Base-by-base conservation (phyloP, 2,888 invertebrate species). In the Aleiodes testaceus region DNA sequence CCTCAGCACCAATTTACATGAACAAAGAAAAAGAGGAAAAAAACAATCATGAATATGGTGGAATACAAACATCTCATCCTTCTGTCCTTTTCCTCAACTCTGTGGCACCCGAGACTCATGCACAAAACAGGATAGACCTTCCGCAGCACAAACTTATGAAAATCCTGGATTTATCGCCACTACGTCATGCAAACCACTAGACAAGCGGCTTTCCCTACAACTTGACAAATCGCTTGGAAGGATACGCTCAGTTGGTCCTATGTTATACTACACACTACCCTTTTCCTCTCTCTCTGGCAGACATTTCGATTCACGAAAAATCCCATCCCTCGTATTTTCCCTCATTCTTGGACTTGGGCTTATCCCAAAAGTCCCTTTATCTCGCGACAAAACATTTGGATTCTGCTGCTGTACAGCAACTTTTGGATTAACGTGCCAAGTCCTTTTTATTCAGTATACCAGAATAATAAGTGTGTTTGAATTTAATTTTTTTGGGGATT, bases 171-270 rank as follows among this genome's bases (percentile, higher is more conserved):
- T 82, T 82, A 82, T 81, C 77, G 78, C 69, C 70, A 75, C 74
- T 77, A 75, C 75, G 75, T 77, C 74, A 77, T 73, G 70, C 72
- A 67, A 59, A 72, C 70, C 70, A 73, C 76, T 73, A 77, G 77
- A 76, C 74, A 74, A 76, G 73, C 74, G 73, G 74, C 72, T 77
- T 76, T 74, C 36, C 66, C 75, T 72, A 72, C 73, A 78, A 79
- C 78, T 80, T 80, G 82, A 82, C 82, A 83, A 84, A 84, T 83
- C 83, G 83, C 78, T 80, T 79, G 83, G 81, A 84, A 84, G 81
- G 81, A 82, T 81, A 81, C 80, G 80, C 71, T 63, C 59, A 18
- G 66, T 66, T 71, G 70, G 36, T 49, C 42, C 42, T 42, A 59
- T 47, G 49, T 70, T 70, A 49, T 55, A 47, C 49, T 45, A 22